Percentiles rank a stretch among this genome's conserved stretches.
Evolutionary conservation across 2,888 invertebrate genomes (phyloP).

Genomic region (Pachycephus smyrnensis): DNA sequence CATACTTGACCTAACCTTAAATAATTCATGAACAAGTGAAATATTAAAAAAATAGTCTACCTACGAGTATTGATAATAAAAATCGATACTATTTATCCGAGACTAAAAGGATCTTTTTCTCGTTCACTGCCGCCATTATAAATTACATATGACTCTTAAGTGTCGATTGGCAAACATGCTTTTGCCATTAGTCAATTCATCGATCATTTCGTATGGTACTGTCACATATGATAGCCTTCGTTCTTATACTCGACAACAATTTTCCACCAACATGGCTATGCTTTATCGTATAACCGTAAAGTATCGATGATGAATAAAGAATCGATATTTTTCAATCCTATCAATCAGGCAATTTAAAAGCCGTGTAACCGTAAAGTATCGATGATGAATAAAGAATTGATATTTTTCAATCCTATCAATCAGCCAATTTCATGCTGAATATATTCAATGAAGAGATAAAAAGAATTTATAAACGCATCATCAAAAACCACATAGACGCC

Average conservation of each 20-base stretch:
- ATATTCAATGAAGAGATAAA: not conserved
- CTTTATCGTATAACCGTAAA: not conserved
- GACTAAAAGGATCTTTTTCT: not conserved
- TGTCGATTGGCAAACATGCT: not conserved
- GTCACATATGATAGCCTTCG: not conserved
- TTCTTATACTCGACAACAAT: not conserved
- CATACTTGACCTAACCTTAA: not conserved
- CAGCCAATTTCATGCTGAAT: not conserved
- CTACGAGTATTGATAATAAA: not conserved
- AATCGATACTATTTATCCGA: not conserved
- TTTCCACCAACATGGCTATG: not conserved
- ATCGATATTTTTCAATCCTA: no score
- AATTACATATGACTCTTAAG: not conserved
- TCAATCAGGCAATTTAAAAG: no score
- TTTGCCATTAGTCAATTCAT: not conserved
- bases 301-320: not conserved
- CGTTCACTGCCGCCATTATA: not conserved
- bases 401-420: not conserved
- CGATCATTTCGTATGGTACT: not conserved
- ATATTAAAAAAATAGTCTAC: not conserved
- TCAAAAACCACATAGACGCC: not conserved
- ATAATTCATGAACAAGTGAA: not conserved
- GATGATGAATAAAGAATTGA: not conserved
- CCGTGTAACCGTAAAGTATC: not conserved
- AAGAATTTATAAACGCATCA: not conserved